Evolutionary conservation across 2,888 invertebrate species (phyloP), one percentile per base, ranked within the genome.

Genomic region (Miltochrista miniata): DNA sequence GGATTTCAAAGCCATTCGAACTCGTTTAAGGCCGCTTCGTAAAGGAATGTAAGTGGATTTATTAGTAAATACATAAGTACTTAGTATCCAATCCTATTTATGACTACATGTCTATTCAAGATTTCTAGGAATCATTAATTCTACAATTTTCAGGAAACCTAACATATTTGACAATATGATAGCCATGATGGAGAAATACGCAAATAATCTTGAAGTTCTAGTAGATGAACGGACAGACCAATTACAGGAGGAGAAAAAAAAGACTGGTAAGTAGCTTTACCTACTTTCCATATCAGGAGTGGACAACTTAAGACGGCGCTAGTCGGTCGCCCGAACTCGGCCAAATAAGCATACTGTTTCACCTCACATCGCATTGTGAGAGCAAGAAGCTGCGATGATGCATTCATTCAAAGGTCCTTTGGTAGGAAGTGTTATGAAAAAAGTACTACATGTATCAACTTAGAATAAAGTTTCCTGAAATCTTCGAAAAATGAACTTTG

Each of bases 121-220:
- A 3, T 13, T 2, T 14, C 14, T 36, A 24, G 2, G 18, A 24
- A 24, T 24, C 18, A 9, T 14, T 36, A 9, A 8, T 1, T 14
- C 1, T 13, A 7, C 14, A 7, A n/a, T 48, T 61, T 81, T 45
- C 75, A 97, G 97, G 96, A 96, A 97, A 85, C 95, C 97, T 13
- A 98, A 98, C 84, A 98, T 99, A 70, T 97, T 98, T 72, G 99
- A 99, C 85, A 98, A 98, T 79, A 98, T 99, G 98, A 97, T 98
- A 93, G 96, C 96, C 0, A 98, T 98, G 94, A 98, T 99, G 98
- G 98, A 98, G 83, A 98, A 98, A 77, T 98, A 99, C 78, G 98
- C 98, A 10, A 98, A 96, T 74, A 98, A 98, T 85, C 92, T 99
- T 69, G 98, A 99, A 84, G 97, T 95, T 0, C 90, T 98, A 2